Base-by-base conservation (phyloP, 2,797 vertebrate species). In the Graptemys geographica region DNA sequence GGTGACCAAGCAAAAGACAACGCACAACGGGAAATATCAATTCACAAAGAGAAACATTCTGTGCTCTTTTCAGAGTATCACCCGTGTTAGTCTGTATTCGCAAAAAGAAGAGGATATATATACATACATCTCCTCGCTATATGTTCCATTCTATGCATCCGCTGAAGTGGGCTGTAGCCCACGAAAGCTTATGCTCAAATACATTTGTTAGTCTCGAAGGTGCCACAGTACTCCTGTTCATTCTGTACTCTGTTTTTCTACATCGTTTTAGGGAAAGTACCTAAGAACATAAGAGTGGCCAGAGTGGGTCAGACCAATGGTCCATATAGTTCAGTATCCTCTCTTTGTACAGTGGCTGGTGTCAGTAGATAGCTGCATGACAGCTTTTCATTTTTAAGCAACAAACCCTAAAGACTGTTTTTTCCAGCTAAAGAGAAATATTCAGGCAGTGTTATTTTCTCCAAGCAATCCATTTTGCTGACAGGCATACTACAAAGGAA, bases 21-120 rank as follows among this genome's bases (percentile, higher is more conserved):
- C 25, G 72, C 96, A 88, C 94, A 88, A 84, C 89, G 83, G 91
- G 74, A 97, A 94, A 94, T 86, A 96, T 4, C 95, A 96, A 59
- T 94, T 92, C 95, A 18, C 69, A 59, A 62, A 94, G 93, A 94
- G 96, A 94, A 94, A 95, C 0, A 9, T 79, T 47, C 82, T 76
- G 82, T 81, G 83, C 84, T 90, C 16, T 10, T 44, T 44, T 44
- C 44, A 44, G 44, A 44, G 44, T 44, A 44, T 7, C 44, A 44
- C 44, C 44, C 44, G 7, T 44, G 44, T 44, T 44, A 44, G 8
- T 44, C 44, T 44, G 44, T 44, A 44, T 44, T 8, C 2, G 44
- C 44, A 44, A 44, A 44, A 44, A 44, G 44, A 44, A 44, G 44
- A 44, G 44, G 44, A 41, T 41, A 41, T 41, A 41, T 41, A 41